phyloP scores from a whole-genome alignment of 2,888 invertebrate genomes.

The Lochmaea crataegi region DNA sequence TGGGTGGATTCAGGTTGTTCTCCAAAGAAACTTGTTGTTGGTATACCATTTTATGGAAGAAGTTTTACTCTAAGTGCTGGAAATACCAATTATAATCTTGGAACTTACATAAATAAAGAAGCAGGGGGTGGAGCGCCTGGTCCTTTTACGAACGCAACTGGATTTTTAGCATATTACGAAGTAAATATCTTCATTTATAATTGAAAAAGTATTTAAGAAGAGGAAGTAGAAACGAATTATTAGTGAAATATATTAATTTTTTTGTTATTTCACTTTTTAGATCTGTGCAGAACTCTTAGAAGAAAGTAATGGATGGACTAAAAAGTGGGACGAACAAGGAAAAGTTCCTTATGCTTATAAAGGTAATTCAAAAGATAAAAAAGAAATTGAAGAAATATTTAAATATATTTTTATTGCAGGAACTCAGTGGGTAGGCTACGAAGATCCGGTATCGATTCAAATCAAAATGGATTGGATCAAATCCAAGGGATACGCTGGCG shows the following conservation, averaged over 20 bases:
- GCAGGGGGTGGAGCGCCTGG: constrained; percentile 89
- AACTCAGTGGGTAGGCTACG: constrained; percentile 93
- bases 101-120: constrained; percentile 91
- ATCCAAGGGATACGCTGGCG: constrained; percentile 84
- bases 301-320: constrained; percentile 80
- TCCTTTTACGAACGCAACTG: constrained; percentile 86
- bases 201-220: no score
- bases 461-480: constrained; percentile 93
- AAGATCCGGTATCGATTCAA: constrained; percentile 82
- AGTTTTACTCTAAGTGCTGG: constrained; percentile 85
- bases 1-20: constrained; percentile 94
- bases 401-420: constrained; percentile 57
- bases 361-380: constrained; percentile 64
- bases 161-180: constrained; percentile 89
- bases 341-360: constrained; percentile 88
- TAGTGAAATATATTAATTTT: background rate
- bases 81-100: constrained; percentile 84
- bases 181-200: constrained; percentile 62
- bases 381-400: background rate
- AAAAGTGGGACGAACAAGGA: constrained; percentile 85
- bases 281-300: constrained; percentile 82
- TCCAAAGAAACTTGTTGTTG: constrained; percentile 87
- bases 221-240: no score
- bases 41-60: constrained; percentile 90
- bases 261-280: constrained; percentile 61